Percentiles rank a stretch among this genome's conserved stretches.
These are phyloP conservation scores for Actenoides lindsayi DNA, from an alignment of 2,113 vertebrate genomes.

Conservation along the genomic window DNA sequence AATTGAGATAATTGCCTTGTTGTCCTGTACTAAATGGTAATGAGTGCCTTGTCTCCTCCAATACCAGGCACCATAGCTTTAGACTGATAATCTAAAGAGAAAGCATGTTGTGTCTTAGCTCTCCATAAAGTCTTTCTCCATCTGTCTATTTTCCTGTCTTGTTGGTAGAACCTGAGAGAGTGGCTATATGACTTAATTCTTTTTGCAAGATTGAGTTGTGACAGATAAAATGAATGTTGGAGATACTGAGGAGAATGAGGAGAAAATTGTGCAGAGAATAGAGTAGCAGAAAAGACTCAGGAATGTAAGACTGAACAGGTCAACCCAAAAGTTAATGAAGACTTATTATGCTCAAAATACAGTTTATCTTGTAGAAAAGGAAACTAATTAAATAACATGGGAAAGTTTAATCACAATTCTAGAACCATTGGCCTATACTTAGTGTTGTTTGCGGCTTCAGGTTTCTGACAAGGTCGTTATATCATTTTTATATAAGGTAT, in stretches of 20 bases:
- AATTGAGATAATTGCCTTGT: constrained; percentile 21
- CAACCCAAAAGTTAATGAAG: background rate
- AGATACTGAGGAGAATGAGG: background rate
- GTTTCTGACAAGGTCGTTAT: background rate
- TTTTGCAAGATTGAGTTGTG: background rate
- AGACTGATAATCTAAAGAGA: background rate
- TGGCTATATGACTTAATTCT: background rate
- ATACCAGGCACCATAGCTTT: background rate
- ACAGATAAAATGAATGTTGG: background rate
- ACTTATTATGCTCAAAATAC: background rate
- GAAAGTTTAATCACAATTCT: background rate
- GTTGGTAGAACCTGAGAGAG: background rate
- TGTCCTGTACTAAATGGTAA: background rate
- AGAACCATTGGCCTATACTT: background rate
- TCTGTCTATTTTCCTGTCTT: background rate
- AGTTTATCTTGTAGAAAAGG: background rate
- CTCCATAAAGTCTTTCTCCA: background rate
- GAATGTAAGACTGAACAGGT: background rate
- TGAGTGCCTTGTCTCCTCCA: constrained; percentile 17
- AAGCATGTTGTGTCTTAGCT: background rate
- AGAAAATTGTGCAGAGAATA: background rate
- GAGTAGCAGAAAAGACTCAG: background rate
- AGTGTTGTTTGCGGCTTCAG: background rate
- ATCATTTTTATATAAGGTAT: background rate
- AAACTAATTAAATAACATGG: background rate